A percentile compares a stretch with the other conserved stretches of the same genome.
These are phyloP conservation scores for Monodelphis domestica DNA, from an alignment of 2,797 vertebrate species.

Conservation along the genomic window DNA sequence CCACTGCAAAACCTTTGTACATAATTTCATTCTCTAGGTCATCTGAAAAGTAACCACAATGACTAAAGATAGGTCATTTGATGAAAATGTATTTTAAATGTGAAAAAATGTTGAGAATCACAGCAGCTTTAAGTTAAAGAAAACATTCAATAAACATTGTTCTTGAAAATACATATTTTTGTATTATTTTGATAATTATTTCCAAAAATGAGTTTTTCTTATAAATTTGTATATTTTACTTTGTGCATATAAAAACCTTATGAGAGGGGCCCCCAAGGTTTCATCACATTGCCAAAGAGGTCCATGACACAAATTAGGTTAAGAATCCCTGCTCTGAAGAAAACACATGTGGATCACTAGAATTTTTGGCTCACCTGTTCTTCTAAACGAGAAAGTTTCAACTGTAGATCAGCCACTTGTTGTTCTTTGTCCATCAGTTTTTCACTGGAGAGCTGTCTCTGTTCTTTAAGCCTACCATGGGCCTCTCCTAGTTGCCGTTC, in stretches of 20 bases:
- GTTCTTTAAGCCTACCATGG: constrained; percentile 96
- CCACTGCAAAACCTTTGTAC: background rate
- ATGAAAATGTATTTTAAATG: background rate
- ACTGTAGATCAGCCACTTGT: constrained; percentile 94
- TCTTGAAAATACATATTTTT: background rate
- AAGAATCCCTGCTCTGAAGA: background rate
- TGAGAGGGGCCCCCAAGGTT: background rate
- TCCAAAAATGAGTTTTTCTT: background rate
- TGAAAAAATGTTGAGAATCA: background rate
- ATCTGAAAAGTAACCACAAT: background rate
- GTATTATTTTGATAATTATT: background rate
- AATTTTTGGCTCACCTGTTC: constrained; percentile 89
- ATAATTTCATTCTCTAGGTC: background rate
- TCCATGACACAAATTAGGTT: background rate
- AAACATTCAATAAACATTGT: background rate
- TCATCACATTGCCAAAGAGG: background rate
- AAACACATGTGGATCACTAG: background rate
- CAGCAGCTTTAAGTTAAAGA: background rate
- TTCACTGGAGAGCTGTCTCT: constrained; percentile 97
- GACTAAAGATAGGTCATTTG: background rate
- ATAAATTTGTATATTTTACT: background rate
- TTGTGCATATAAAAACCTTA: background rate
- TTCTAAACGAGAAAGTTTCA: constrained; percentile 95
- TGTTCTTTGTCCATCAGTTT: constrained; percentile 98
- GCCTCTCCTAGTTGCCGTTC: constrained; percentile 96